phyloP scores from a whole-genome alignment of 2,888 invertebrate genomes.

The Drosophila lacicola region DNA sequence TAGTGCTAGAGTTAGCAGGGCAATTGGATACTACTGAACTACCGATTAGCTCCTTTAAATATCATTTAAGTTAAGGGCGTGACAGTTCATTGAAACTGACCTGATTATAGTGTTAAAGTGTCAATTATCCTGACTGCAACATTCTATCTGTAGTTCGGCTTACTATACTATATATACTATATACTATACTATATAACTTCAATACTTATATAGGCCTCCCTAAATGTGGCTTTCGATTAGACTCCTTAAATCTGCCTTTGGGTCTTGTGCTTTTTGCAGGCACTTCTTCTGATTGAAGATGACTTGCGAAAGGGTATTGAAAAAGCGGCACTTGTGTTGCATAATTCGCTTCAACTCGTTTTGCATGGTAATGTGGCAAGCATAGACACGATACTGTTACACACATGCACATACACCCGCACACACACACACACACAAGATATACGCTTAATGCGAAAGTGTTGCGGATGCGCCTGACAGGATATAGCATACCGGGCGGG shows the following conservation, averaged over 20 bases:
- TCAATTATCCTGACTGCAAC: too few relatives aligned
- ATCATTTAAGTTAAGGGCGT: too few relatives aligned
- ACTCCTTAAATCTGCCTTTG: neutral
- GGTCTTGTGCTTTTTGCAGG: neutral
- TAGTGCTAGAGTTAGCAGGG: too few relatives aligned
- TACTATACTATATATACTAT: too few relatives aligned
- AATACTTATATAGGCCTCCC: too few relatives aligned
- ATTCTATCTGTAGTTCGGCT: too few relatives aligned
- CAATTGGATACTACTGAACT: too few relatives aligned
- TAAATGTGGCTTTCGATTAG: neutral
- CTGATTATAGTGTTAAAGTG: accelerated
- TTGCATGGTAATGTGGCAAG: slow-evolving; percentile 50
- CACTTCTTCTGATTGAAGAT: slow-evolving; percentile 18
- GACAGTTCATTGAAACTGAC: too few relatives aligned
- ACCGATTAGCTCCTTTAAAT: too few relatives aligned
- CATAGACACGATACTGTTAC: slow-evolving; percentile 31
- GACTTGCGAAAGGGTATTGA: slow-evolving; percentile 37
- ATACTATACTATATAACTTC: too few relatives aligned
- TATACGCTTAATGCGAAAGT: slow-evolving; percentile 51
- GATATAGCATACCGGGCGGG: slow-evolving; percentile 61
- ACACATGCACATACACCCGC: neutral
- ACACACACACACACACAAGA: neutral
- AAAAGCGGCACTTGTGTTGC: slow-evolving; percentile 8
- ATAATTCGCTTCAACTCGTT: slow-evolving; percentile 36
- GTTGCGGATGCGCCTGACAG: slow-evolving; percentile 65